A percentile compares a stretch with the other conserved stretches of the same genome.
These are phyloP conservation scores for Drosophila nigromelanica DNA, from an alignment of 1,140 invertebrate species.

Conservation along the genomic window DNA sequence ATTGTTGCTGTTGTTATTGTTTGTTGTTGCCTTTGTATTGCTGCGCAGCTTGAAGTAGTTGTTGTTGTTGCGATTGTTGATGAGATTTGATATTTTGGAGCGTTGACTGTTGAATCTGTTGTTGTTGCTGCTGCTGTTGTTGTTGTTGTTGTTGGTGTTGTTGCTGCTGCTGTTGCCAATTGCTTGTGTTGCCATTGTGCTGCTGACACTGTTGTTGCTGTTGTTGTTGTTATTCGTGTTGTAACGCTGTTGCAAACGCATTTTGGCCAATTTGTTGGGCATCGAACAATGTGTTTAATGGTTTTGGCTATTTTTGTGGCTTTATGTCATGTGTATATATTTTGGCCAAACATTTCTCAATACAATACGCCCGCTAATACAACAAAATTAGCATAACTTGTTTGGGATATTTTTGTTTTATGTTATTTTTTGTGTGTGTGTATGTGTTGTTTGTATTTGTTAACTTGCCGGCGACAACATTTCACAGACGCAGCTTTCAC, in stretches of 20 bases:
- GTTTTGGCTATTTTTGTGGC: not conserved
- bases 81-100: constrained; percentile 59
- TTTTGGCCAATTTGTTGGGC: constrained; percentile 46
- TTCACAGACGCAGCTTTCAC: constrained; percentile 65
- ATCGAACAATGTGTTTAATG: constrained; percentile 28
- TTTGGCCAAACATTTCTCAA: constrained; percentile 24
- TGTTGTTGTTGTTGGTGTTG: constrained; percentile 29
- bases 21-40: constrained; percentile 19
- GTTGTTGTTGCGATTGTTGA: constrained; percentile 48
- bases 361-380: not conserved
- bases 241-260: constrained; percentile 73
- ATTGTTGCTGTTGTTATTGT: constrained; percentile 16
- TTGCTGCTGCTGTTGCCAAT: constrained; percentile 36
- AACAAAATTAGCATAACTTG: constrained; percentile 34
- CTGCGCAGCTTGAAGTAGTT: constrained; percentile 49
- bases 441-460: constrained; percentile 41
- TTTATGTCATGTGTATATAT: constrained; percentile 14
- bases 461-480: constrained; percentile 48
- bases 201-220: constrained; percentile 1
- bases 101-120: constrained; percentile 48
- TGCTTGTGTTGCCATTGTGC: constrained; percentile 32
- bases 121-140: constrained; percentile 39
- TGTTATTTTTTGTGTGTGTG: constrained; percentile 9
- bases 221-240: constrained; percentile 35
- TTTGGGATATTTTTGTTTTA: constrained; percentile 18